Evolutionary conservation across 2,113 vertebrate species (phyloP), one percentile per base, ranked within the genome.

Genomic region (Cavia porcellus): DNA sequence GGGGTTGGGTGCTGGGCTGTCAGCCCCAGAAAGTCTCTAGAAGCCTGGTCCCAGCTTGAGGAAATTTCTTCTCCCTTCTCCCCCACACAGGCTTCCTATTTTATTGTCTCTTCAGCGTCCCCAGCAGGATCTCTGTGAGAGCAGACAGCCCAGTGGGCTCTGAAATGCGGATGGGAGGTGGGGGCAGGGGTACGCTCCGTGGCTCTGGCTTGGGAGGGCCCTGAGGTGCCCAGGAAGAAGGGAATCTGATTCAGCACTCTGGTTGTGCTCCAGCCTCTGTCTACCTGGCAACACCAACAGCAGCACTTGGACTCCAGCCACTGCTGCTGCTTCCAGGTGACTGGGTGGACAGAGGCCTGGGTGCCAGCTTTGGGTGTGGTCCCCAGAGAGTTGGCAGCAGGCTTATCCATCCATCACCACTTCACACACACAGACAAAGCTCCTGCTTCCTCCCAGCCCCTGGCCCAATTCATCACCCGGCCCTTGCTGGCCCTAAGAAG

Each of bases 241-340:
- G 91, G 61, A 64, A 35, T 85, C 90, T 96, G 94, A 94, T 14
- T 93, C 92, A 96, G 89, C 94, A 45, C n/a, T 59, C 17, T 10
- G 90, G 88, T 57, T 8, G 9, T 28, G 15, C 2, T 30, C 79
- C 83, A 72, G 55, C 77, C 59, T 77, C 45, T 4, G 52, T 52
- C 85, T 28, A 14, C 72, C 79, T 83, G 66, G 74, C 32, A 13
- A n/a, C 32, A 62, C 93, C n/a, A n/a, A 19, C 20, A 13, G 82
- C 1, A 3, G 55, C 20, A 24, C 3, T 19, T 19, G 64, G 30
- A 47, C 28, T 55, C n/a, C 17, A 13, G 59, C 80, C 7, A n/a
- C 14, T 35, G 15, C 8, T 7, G 81, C 42, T 57, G 15, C 47
- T 68, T 83, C 52, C 61, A 57, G 68, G 74, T 32, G 3, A 1